Conservation (phyloP, 2,888 invertebrate genomes). For the Thecophora atra region DNA sequence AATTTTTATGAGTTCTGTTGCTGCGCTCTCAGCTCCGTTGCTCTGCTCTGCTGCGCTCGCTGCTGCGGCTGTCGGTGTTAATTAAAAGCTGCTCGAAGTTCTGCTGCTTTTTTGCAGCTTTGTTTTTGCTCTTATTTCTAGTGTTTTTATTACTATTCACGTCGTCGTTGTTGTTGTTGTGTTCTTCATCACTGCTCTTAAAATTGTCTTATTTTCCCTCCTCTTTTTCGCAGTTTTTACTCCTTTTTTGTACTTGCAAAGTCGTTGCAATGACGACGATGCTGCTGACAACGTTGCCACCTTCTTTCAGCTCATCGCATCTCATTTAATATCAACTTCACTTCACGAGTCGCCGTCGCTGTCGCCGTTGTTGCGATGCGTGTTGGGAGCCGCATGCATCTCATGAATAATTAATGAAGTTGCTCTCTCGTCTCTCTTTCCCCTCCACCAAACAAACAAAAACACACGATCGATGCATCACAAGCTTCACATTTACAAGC, state of each 20-base stretch:
- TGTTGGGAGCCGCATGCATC: neutral
- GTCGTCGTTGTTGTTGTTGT: too few relatives aligned
- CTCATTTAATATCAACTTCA: slow-evolving; percentile 1
- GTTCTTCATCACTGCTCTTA: too few relatives aligned
- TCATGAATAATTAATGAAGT: slow-evolving; percentile 16
- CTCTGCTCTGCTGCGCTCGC: neutral
- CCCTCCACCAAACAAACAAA: neutral
- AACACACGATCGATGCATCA: neutral
- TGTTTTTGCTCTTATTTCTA: neutral
- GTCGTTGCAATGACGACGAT: neutral
- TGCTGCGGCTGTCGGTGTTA: slow-evolving; percentile 4
- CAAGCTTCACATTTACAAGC: neutral
- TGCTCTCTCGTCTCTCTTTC: neutral
- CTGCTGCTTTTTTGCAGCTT: neutral
- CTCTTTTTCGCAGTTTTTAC: too few relatives aligned
- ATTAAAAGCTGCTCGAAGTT: neutral
- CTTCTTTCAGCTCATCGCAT: slow-evolving; percentile 17
- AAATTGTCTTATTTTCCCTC: too few relatives aligned
- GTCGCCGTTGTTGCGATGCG: neutral
- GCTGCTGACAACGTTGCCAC: slow-evolving; percentile 17
- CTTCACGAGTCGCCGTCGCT: slow-evolving; percentile 1
- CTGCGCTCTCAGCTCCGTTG: neutral
- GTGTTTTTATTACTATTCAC: neutral
- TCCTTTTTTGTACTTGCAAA: too few relatives aligned
- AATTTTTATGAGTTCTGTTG: neutral